Evolutionary conservation across 1,140 invertebrate genomes (phyloP).

Genomic region (Philopotamus ludificatus): DNA sequence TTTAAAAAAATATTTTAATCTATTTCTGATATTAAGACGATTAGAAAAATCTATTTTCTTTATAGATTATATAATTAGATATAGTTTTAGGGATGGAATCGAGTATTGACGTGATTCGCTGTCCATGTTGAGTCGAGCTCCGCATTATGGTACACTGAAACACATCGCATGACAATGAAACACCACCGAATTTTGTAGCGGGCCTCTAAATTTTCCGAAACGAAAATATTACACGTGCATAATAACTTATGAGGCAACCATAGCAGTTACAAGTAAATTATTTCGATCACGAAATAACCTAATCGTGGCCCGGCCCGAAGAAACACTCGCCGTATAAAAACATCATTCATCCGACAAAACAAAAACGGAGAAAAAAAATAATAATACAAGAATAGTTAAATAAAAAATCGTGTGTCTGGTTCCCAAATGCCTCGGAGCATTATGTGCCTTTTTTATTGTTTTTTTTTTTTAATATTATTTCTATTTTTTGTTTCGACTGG

Average conservation of each 20-base stretch:
- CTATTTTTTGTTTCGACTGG: not conserved
- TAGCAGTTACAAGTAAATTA: slow-evolving; percentile 25
- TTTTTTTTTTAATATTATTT: not conserved
- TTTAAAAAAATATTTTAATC: not conserved
- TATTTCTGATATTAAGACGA: not conserved
- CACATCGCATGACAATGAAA: not conserved
- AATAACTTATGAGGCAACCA: not conserved
- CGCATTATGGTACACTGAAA: not conserved
- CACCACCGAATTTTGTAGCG: not conserved
- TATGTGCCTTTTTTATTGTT: not conserved
- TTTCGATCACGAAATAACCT: slow-evolving; percentile 27
- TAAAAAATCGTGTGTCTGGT: not conserved
- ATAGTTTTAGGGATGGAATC: not conserved
- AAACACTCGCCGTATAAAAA: slow-evolving; percentile 26
- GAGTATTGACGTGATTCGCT: not conserved
- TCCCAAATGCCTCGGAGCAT: slow-evolving; percentile 9
- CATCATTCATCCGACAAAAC: slow-evolving; percentile 26
- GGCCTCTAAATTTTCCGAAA: no score
- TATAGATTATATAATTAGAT: not conserved
- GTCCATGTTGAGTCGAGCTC: not conserved
- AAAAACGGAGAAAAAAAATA: slow-evolving; percentile 14
- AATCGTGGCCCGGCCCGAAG: slow-evolving; percentile 21
- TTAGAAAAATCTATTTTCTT: not conserved
- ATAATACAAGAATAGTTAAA: not conserved
- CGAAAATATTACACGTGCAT: no score